Percentiles rank a stretch among this genome's conserved stretches.
These are phyloP conservation scores for Dilophus febrilis DNA, from an alignment of 2,888 invertebrate genomes.

Conservation along the genomic window DNA sequence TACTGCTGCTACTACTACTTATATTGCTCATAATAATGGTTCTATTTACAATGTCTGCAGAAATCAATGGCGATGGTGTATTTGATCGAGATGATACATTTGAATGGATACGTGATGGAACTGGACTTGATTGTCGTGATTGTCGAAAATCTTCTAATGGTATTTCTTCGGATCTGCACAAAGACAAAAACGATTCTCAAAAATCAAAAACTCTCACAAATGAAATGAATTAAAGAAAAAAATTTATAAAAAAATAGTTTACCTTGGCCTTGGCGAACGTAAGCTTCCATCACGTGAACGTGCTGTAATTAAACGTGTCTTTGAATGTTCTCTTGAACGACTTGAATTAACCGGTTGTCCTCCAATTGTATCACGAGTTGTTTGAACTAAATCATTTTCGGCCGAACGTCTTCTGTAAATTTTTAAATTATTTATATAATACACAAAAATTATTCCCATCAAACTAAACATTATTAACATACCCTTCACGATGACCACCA, in stretches of 20 bases:
- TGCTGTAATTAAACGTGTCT: constrained; percentile 17
- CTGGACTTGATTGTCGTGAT: constrained; percentile 33
- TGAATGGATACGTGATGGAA: constrained; percentile 20
- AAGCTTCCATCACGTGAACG: constrained; percentile 57
- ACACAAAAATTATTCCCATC: too few species aligned
- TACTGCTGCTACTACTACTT: constrained; percentile 1
- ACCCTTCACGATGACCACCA: constrained; percentile 9
- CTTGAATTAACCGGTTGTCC: not conserved
- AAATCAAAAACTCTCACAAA: not conserved
- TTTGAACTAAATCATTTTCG: not conserved
- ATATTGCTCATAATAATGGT: constrained; percentile 2
- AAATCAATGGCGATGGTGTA: constrained; percentile 25
- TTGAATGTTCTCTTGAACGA: constrained; percentile 23
- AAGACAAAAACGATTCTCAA: not conserved
- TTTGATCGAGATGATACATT: constrained; percentile 31
- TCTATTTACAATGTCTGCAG: constrained; percentile 18
- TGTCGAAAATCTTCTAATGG: constrained; percentile 62
- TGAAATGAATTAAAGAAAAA: not conserved
- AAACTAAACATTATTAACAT: not conserved
- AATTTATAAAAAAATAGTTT: constrained; percentile 2
- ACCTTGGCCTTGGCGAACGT: constrained; percentile 48
- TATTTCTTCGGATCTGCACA: constrained; percentile 49
- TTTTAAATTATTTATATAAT: too few species aligned
- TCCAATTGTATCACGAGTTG: constrained; percentile 2
- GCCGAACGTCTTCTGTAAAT: not conserved